Evolutionary conservation across 1,140 invertebrate species (phyloP).

Genomic region (Magallana ariakensis): DNA sequence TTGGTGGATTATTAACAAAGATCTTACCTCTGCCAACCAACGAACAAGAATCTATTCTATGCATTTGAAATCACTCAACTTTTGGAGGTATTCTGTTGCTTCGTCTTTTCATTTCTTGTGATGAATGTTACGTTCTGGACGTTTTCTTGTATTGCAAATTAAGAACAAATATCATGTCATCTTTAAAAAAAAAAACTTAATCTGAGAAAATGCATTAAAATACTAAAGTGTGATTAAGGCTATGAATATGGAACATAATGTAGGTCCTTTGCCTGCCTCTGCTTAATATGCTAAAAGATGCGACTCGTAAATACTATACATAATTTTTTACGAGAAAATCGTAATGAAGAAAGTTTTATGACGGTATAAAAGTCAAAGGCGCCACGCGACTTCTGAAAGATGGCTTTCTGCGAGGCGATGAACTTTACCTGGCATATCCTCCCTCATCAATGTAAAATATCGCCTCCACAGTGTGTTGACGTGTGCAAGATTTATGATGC

Average conservation of each 20-base stretch:
- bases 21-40: not conserved
- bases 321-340: conserved; percentile 1
- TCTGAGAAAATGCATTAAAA: not conserved
- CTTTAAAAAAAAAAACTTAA: not conserved
- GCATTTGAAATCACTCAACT: not conserved
- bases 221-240: too few species aligned
- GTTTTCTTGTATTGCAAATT: not conserved
- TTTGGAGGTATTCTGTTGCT: too few species aligned
- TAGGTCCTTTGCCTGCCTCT: not conserved
- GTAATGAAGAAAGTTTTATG: conserved; percentile 1
- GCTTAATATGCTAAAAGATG: not conserved
- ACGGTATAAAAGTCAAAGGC: not conserved
- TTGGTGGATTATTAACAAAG: too few species aligned
- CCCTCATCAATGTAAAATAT: not conserved
- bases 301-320: conserved; percentile 17
- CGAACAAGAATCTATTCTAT: not conserved
- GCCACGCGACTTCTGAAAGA: not conserved
- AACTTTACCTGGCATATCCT: conserved; percentile 24
- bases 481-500: conserved; percentile 31
- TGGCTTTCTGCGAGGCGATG: not conserved
- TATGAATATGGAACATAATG: not conserved
- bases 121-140: too few species aligned
- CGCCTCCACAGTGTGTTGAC: not conserved
- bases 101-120: too few species aligned
- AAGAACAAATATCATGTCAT: conserved; percentile 18